These are phyloP conservation scores for Orius insidiosus DNA, from an alignment of 1,140 invertebrate species.

Conservation along the genomic window DNA sequence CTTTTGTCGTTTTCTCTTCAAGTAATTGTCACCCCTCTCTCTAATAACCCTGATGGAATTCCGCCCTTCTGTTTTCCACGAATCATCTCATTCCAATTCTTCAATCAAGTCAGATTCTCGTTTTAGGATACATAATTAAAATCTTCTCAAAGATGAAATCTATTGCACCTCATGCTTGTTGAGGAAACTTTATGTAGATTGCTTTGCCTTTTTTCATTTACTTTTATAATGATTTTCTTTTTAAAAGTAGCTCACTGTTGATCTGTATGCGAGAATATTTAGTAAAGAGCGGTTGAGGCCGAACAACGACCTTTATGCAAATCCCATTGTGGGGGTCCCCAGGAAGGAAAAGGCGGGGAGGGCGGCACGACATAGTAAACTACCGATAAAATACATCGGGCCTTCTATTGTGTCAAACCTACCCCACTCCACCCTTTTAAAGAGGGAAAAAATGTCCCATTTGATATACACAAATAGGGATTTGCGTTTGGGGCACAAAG, in stretches of 20 bases:
- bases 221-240: too few species aligned
- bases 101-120: too few species aligned
- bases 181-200: too few species aligned
- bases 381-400: conserved; percentile 19
- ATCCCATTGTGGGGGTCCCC: conserved; percentile 11
- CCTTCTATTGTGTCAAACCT: conserved; percentile 6
- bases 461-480: conserved; percentile 18
- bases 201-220: too few species aligned
- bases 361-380: conserved; percentile 11
- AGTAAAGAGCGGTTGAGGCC: conserved; percentile 4
- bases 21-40: conserved; percentile 7
- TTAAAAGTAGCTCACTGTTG: too few species aligned
- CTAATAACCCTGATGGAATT: conserved; percentile 11
- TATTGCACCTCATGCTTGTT: too few species aligned
- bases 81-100: too few species aligned
- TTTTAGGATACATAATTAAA: too few species aligned
- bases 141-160: too few species aligned
- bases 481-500: conserved; percentile 15
- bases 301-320: conserved; percentile 18
- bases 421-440: conserved; percentile 5
- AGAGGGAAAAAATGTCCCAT: conserved; percentile 15
- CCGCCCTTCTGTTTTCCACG: too few species aligned
- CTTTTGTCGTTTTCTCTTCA: conserved; percentile 5
- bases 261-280: background rate
- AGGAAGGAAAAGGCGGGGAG: conserved; percentile 3